phyloP scores from a whole-genome alignment of 2,113 vertebrate genomes.

The Macroglossus sobrinus region DNA sequence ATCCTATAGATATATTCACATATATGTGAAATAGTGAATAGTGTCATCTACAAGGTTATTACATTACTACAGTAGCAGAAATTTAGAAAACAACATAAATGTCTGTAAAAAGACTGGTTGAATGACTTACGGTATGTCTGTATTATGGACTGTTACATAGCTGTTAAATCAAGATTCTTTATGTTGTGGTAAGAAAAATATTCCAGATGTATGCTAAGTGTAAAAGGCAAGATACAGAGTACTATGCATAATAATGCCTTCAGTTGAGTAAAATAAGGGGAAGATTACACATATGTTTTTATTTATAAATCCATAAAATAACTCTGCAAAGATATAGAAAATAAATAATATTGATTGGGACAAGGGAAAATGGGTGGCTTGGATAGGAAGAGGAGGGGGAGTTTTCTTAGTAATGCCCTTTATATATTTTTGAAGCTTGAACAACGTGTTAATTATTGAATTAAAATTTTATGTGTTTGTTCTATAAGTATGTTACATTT shows the following conservation, averaged over 20 bases:
- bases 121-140: neutral
- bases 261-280: neutral
- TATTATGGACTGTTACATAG: neutral
- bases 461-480: constrained; percentile 5
- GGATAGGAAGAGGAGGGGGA: neutral
- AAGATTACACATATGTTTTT: neutral
- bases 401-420: neutral
- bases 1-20: neutral
- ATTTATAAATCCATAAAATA: neutral
- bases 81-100: neutral
- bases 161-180: neutral
- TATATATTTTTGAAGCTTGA: neutral
- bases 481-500: neutral
- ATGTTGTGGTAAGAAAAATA: neutral
- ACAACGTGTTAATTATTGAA: neutral
- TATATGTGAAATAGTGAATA: constrained; percentile 36
- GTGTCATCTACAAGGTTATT: neutral
- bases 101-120: neutral
- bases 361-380: neutral
- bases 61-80: neutral
- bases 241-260: neutral
- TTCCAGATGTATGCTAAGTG: neutral
- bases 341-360: constrained; percentile 3
- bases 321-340: neutral
- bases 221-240: neutral